These are phyloP conservation scores for Dipus sagitta DNA, from an alignment of 2,797 vertebrate species.

Conservation along the genomic window DNA sequence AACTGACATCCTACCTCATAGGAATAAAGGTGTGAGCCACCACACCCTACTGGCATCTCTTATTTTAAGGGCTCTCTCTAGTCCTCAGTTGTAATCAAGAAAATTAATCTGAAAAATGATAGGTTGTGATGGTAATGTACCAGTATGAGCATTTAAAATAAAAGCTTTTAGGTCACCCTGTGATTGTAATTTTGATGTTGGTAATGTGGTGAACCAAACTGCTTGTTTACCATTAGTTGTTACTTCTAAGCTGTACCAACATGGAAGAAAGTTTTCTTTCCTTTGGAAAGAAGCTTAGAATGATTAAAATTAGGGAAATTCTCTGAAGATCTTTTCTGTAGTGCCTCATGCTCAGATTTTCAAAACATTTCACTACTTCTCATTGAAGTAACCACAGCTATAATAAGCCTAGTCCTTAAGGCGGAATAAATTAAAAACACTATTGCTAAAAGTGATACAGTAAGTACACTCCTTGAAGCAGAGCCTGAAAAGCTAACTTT, in stretches of 20 bases:
- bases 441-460: not conserved
- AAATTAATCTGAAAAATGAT: constrained; percentile 13
- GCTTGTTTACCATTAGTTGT: not conserved
- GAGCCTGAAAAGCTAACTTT: no score
- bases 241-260: not conserved
- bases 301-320: not conserved
- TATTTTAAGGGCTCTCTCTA: not conserved
- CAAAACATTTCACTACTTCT: not conserved
- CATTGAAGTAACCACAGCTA: not conserved
- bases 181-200: constrained; percentile 23
- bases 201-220: not conserved
- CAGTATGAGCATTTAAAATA: constrained; percentile 2
- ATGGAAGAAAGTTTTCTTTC: not conserved
- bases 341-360: not conserved
- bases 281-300: not conserved
- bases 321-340: constrained; percentile 39
- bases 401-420: constrained; percentile 32
- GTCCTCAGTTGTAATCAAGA: not conserved
- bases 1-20: no score
- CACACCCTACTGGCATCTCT: not conserved
- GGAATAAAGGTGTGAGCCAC: no score
- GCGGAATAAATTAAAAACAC: not conserved
- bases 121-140: not conserved
- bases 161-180: not conserved
- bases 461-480: no score